Percentiles rank a stretch among this genome's conserved stretches.
These are phyloP conservation scores for Aurelia coerulea DNA, from an alignment of 30 jellyfish, hydroid and myxozoan genomes.

Conservation along the genomic window DNA sequence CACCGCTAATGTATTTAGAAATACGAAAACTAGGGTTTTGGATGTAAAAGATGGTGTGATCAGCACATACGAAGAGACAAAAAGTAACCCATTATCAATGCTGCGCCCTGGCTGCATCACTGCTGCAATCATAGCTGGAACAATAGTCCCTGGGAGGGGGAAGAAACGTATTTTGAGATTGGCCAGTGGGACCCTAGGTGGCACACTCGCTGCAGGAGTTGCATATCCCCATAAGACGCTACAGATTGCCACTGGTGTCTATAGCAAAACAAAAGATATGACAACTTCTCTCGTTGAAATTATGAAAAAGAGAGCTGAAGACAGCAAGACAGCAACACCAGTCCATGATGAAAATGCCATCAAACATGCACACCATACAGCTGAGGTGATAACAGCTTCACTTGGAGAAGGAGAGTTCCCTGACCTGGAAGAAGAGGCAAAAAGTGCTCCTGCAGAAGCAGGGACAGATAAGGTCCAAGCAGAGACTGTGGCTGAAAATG, in stretches of 20 bases:
- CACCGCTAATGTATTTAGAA: not conserved
- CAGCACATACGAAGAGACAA: slow-evolving; percentile 30
- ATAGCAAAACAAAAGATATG: slow-evolving; percentile 17
- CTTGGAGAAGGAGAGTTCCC: no score
- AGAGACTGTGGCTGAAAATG: not conserved
- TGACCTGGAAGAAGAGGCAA: no score
- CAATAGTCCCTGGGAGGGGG: slow-evolving; percentile 65
- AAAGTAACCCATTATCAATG: slow-evolving; percentile 42
- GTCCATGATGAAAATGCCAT: slow-evolving; percentile 2
- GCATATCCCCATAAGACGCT: slow-evolving; percentile 58
- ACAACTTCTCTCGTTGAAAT: slow-evolving; percentile 21
- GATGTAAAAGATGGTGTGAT: slow-evolving; percentile 18
- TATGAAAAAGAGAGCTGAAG: slow-evolving; percentile 16
- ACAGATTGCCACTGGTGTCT: slow-evolving; percentile 2
- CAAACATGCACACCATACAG: no score
- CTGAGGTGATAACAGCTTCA: no score
- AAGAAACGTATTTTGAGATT: slow-evolving; percentile 48
- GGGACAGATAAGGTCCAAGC: not conserved
- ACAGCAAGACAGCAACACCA: not conserved
- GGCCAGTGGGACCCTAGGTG: slow-evolving; percentile 42
- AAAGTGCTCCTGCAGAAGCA: no score
- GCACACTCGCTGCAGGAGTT: slow-evolving; percentile 56
- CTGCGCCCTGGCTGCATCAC: slow-evolving; percentile 52
- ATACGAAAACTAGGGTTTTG: not conserved
- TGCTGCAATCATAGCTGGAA: slow-evolving; percentile 45